These are phyloP conservation scores for Podarcis raffonei DNA, from an alignment of 2,113 vertebrate species.

Conservation along the genomic window DNA sequence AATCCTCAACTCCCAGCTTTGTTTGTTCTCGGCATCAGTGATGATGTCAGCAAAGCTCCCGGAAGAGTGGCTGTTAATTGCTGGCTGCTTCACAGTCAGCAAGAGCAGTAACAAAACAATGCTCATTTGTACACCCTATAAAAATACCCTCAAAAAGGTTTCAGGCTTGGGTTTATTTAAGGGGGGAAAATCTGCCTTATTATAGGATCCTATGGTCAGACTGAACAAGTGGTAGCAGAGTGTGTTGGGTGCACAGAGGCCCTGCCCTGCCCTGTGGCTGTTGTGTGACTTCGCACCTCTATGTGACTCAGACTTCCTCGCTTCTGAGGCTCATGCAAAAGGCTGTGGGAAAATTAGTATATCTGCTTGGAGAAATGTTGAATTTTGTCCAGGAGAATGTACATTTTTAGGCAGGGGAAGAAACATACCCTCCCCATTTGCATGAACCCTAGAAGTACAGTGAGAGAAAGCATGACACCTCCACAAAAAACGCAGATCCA, in stretches of 20 bases:
- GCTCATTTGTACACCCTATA: constrained; percentile 20
- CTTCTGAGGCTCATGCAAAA: neutral
- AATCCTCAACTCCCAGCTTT: constrained; percentile 49
- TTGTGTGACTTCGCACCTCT: neutral
- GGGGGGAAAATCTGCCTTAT: neutral
- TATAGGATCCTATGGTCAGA: neutral
- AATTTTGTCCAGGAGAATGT: neutral
- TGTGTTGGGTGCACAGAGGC: neutral
- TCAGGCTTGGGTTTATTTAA: neutral
- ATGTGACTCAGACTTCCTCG: neutral
- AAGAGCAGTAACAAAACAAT: constrained; percentile 47
- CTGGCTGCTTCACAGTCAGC: constrained; percentile 57
- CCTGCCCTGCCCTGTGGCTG: neutral
- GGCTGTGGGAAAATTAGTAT: neutral
- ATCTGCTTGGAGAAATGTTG: neutral
- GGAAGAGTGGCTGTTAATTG: constrained; percentile 71
- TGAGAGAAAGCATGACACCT: neutral
- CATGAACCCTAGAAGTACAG: neutral
- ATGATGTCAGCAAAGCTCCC: constrained; percentile 73
- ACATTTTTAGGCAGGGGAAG: neutral
- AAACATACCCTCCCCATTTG: neutral
- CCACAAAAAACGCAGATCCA: neutral
- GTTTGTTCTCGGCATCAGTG: constrained; percentile 67
- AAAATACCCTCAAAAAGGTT: constrained; percentile 1
- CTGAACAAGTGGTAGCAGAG: neutral